Evolutionary conservation across 2,797 vertebrate genomes (phyloP).

Genomic region (Sebastes hubbsi): DNA sequence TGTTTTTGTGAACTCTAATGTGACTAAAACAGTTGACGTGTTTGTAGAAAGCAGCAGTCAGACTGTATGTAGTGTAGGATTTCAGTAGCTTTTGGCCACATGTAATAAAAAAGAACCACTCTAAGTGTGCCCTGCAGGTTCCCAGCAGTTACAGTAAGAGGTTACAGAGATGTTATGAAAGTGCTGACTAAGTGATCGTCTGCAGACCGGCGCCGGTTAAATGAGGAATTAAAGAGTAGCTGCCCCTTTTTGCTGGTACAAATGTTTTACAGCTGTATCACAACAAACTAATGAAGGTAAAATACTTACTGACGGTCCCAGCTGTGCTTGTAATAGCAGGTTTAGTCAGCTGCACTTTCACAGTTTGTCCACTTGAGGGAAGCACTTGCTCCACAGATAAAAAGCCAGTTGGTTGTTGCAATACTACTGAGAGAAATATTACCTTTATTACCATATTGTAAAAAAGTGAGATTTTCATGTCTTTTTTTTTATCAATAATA

Average conservation of each 20-base stretch:
- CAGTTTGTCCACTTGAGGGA: slow-evolving; percentile 39
- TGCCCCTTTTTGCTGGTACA: neutral
- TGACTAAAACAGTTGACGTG: neutral
- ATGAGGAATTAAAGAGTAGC: neutral
- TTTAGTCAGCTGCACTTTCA: slow-evolving; percentile 3
- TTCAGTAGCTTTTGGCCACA: neutral
- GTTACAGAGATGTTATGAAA: neutral
- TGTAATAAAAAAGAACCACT: neutral
- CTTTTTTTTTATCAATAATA: too few species aligned
- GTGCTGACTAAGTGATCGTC: neutral
- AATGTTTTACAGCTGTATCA: neutral
- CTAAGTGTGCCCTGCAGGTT: neutral
- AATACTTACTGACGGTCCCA: neutral
- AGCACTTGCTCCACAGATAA: neutral
- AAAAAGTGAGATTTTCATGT: too few species aligned
- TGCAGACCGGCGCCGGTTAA: neutral
- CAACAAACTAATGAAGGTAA: neutral
- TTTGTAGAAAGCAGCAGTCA: neutral
- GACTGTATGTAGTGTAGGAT: neutral
- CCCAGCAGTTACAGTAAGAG: too few species aligned
- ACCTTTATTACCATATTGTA: neutral
- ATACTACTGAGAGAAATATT: neutral
- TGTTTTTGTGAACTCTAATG: neutral
- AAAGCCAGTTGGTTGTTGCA: too few species aligned
- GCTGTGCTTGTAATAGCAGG: neutral